Evolutionary conservation across 2,888 invertebrate species (phyloP).

Genomic region (Cinara cedri): DNA sequence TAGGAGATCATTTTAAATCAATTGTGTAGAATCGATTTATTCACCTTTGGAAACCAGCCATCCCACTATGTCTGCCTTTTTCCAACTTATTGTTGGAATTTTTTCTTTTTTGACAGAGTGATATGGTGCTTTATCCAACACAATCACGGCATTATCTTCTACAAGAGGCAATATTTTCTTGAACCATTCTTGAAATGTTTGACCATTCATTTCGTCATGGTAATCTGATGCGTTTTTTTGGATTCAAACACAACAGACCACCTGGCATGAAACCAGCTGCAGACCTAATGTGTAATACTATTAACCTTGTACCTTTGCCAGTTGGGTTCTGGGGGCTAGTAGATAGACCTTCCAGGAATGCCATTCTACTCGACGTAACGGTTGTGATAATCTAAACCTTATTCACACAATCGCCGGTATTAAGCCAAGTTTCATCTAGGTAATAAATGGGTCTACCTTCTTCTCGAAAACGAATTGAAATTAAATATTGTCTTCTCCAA

Average conservation of each 20-base stretch:
- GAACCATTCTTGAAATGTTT: background rate
- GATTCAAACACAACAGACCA: slow-evolving; percentile 57
- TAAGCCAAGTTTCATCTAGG: background rate
- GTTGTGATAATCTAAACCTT: background rate
- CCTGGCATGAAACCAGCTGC: too few species aligned
- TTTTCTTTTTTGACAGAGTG: too few species aligned
- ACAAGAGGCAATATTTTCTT: background rate
- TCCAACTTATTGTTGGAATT: too few species aligned
- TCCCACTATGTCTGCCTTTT: too few species aligned
- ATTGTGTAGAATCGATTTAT: too few species aligned
- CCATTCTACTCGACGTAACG: background rate
- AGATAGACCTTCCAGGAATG: background rate
- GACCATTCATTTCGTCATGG: background rate
- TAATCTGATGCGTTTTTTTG: slow-evolving; percentile 47
- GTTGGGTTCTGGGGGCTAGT: background rate
- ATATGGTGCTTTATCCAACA: too few species aligned
- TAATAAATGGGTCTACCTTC: too few species aligned
- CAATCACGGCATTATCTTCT: too few species aligned
- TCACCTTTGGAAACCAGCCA: too few species aligned
- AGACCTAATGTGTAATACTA: too few species aligned
- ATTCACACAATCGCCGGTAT: background rate
- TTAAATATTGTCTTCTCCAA: background rate
- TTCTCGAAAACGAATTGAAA: too few species aligned
- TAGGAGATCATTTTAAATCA: too few species aligned
- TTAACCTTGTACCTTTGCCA: background rate